A percentile compares a stretch with the other conserved stretches of the same genome.
Conservation (phyloP, 1,140 invertebrate genomes). For the Drosophila quadrilineata region DNA sequence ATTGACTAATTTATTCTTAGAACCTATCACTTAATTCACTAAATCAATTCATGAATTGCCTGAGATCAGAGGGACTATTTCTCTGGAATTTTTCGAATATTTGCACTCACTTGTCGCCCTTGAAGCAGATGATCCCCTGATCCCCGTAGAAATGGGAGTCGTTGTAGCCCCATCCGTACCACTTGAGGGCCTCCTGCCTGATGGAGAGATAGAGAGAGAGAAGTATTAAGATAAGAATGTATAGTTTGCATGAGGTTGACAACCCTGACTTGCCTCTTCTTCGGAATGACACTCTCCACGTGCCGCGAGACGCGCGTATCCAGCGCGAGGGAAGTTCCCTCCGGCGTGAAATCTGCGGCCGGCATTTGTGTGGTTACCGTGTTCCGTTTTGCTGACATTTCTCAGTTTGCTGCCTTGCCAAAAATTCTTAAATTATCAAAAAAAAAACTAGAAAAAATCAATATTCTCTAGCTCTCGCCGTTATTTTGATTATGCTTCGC, state of each 20-base stretch:
- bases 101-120: conserved; percentile 54
- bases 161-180: conserved; percentile 99
- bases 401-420: not conserved
- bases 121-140: conserved; percentile 86
- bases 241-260: not conserved
- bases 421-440: no score
- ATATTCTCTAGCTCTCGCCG: no score
- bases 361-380: conserved; percentile 52
- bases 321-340: conserved; percentile 49
- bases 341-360: conserved; percentile 36
- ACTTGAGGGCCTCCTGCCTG: conserved; percentile 94
- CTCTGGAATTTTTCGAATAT: not conserved
- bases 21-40: no score
- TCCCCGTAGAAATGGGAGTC: conserved; percentile 91
- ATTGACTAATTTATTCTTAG: no score
- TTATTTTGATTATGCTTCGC: no score
- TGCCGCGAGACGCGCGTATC: conserved; percentile 60
- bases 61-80: not conserved
- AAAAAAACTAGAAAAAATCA: no score
- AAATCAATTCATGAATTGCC: no score
- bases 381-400: conserved; percentile 57
- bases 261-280: conserved; percentile 57
- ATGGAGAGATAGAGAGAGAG: conserved; percentile 2
- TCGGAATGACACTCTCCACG: conserved; percentile 73
- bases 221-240: not conserved